These are phyloP conservation scores for Lycia hirtaria DNA, from an alignment of 2,888 invertebrate species.

Conservation along the genomic window DNA sequence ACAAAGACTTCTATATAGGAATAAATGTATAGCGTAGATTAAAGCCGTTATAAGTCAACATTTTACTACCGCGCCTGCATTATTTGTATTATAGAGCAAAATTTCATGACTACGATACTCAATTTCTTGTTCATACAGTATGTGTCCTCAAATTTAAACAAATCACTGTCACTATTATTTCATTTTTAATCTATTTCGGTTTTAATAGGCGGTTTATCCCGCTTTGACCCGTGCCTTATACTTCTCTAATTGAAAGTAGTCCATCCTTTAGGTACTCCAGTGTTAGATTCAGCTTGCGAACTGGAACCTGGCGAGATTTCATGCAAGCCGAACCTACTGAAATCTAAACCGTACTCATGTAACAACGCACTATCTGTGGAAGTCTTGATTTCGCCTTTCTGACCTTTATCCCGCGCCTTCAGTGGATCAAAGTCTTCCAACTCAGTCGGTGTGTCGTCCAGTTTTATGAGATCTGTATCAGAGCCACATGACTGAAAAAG, in stretches of 20 bases:
- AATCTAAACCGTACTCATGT: conserved; percentile 90
- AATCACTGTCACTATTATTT: neutral
- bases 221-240: neutral
- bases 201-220: neutral
- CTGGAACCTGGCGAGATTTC: conserved; percentile 72
- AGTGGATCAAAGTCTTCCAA: conserved; percentile 79
- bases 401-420: conserved; percentile 67
- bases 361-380: conserved; percentile 87
- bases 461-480: conserved; percentile 78
- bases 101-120: no score
- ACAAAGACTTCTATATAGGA: no score
- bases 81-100: no score
- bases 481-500: conserved; percentile 78
- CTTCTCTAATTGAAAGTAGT: conserved; percentile 72
- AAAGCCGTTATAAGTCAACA: no score
- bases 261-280: conserved; percentile 72
- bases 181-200: neutral
- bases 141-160: no score
- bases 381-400: conserved; percentile 68
- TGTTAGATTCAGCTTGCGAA: conserved; percentile 52
- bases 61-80: neutral
- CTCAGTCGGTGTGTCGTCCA: conserved; percentile 74
- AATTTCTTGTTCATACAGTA: no score
- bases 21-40: no score
- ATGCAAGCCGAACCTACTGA: conserved; percentile 80